Evolutionary conservation across 2,888 invertebrate genomes (phyloP), one percentile per base, ranked within the genome.

Genomic region (Tipula helvola): DNA sequence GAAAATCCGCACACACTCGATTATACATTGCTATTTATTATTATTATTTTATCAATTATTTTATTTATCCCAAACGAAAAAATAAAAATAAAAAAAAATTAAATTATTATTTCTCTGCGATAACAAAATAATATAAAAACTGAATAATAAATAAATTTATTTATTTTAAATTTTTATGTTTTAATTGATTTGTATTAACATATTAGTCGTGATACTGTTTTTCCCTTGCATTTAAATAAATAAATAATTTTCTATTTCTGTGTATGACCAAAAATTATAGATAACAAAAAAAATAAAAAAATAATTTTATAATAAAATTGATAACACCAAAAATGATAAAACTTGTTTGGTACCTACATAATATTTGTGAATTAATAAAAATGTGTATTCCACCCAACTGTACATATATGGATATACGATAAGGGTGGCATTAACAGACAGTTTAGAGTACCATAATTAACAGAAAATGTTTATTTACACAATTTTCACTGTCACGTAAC

Each of bases 101-200:
- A 28, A 28, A 28, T 57, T 57, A 57, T 28, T 10, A 28, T 71
- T 71, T 71, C 28, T 71, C 18, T 71, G 71, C 71, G 71, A 71
- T 71, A 71, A 71, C 71, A 71, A 71, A 71, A 71, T 28, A 71
- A 71, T 71, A 71, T 4, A 52, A 28, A 28, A 28, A 71, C 0
- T 71, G 18, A 71, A 71, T 71, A 71, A 71, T 71, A 71, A 71
- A 71, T 71, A 71, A 71, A 71, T 71, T 71, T 71, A 71, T 71
- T 71, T 18, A 52, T 16, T 52, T 52, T 28, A 28, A 28, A 28
- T n/a, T 84, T 84, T 39, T 39, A 36, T 84, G 41, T 84, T 84
- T 83, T 84, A 84, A 84, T 84, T 84, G 84, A 84, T 84, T 84
- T 84, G 84, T 84, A 84, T 84, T 84, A 84, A 84, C 84, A 84